Base-by-base conservation (phyloP, 2,888 invertebrate genomes). In the Cataglyphis altisquamis region DNA sequence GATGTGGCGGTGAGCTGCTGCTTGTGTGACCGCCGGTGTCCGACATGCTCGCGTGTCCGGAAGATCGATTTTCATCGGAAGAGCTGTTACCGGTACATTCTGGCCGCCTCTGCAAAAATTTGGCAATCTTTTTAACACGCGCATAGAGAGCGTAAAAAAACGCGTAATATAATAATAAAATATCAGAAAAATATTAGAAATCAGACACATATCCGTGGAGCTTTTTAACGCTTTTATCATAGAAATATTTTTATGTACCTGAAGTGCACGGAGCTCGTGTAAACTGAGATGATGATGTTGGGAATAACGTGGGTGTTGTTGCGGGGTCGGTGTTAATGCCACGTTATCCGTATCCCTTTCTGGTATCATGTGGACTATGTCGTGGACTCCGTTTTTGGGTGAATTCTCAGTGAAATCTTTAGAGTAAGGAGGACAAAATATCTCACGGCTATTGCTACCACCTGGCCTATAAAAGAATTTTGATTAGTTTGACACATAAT, bases 21-120 rank as follows among this genome's bases (percentile, higher is more conserved):
- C 96, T 94, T 74, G 94, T 94, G 86, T 95, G 95, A 32, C 96
- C 96, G 3, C 98, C 98, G 74, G 98, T 98, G 94, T 98, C 98
- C n/a, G 98, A 98, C 98, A 98, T 98, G 91, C 98, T 98, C 9
- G 98, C 98, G 95, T 98, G 98, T 0, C 98, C 98, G 0, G 98
- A 98, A n/a, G 98, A 98, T 52, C 98, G 96, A 94, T 98, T 98
- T 95, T 98, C 98, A 92, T 98, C 98, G 3, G 98, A 98, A 29
- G 98, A 98, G 94, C 98, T 98, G 95, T 97, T 97, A 93, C 97
- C 97, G 85, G 97, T 97, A 85, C 97, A 96, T 83, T 97, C 97
- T 82, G 96, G 96, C 95, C 95, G 94, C 88, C 95, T 95, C 94
- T 96, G 94, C 78, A 73, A 80, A 60, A 72, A n/a, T 75, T 66